Evolutionary conservation across 1,140 invertebrate species (phyloP).

Genomic region (Hormaphis cornu): DNA sequence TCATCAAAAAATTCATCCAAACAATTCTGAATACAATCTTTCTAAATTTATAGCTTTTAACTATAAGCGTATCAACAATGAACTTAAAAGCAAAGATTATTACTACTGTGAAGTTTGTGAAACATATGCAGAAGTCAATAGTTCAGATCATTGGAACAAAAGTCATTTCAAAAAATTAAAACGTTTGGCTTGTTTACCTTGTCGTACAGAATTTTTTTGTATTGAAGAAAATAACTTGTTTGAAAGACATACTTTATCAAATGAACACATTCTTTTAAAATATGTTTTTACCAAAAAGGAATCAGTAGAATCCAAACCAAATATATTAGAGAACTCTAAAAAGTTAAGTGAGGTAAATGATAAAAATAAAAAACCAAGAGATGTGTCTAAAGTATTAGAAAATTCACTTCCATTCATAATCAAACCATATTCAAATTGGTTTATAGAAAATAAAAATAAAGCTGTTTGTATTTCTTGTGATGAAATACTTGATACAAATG

Average conservation of each 20-base stretch:
- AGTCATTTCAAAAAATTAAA: conserved; percentile 17
- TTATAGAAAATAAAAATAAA: background rate
- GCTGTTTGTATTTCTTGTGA: background rate
- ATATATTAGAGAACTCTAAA: background rate
- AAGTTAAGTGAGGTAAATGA: background rate
- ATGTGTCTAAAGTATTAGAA: background rate
- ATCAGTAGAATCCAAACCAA: background rate
- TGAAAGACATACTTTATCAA: background rate
- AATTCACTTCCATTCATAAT: background rate
- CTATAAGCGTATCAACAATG: conserved; percentile 3
- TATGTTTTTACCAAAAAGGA: background rate
- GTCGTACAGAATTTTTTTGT: conserved; percentile 23
- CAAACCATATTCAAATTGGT: conserved; percentile 9
- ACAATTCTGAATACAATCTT: background rate
- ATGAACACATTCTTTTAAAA: conserved; percentile 17
- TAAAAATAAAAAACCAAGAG: background rate
- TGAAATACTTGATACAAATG: background rate
- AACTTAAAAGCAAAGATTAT: background rate
- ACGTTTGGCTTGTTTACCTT: background rate
- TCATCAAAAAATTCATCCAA: conserved; percentile 22
- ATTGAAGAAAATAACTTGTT: background rate
- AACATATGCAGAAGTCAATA: conserved; percentile 10
- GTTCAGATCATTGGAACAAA: conserved; percentile 14
- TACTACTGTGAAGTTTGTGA: conserved; percentile 23
- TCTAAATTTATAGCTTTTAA: background rate